phyloP scores from a whole-genome alignment of 2,888 invertebrate genomes.

The Dusona sp. region DNA sequence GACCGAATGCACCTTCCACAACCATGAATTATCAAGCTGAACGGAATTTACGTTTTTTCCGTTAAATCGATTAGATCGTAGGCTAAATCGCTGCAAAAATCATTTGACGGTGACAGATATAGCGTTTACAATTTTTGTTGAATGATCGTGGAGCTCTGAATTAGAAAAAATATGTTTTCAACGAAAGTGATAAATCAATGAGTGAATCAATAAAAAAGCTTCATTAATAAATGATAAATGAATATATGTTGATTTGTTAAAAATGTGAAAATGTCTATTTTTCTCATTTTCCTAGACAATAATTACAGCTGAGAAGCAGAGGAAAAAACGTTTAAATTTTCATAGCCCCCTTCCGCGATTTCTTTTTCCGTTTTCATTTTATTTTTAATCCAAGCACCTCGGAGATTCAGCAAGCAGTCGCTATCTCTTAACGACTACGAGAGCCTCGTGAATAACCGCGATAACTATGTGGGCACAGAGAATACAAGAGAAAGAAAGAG shows the following conservation, averaged over 20 bases:
- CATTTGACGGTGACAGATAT: background rate
- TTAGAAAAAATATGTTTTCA: background rate
- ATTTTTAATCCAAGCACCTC: conserved; percentile 49
- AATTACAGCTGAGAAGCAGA: background rate
- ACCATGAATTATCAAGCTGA: conserved; percentile 1
- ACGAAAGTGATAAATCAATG: background rate
- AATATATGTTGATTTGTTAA: background rate
- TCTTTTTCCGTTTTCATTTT: conserved; percentile 19
- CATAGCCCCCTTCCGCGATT: conserved; percentile 25
- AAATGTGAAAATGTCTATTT: background rate
- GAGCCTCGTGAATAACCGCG: conserved; percentile 64
- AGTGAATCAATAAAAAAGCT: background rate
- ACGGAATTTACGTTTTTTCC: background rate
- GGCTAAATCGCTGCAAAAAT: conserved; percentile 2
- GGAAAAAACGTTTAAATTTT: conserved; percentile 34
- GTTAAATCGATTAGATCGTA: conserved; percentile 5
- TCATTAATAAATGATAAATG: too few species aligned
- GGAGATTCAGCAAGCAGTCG: conserved; percentile 55
- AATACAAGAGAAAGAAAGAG: conserved; percentile 11
- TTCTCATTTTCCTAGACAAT: background rate
- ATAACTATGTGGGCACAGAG: conserved; percentile 47
- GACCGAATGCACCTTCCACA: conserved; percentile 78
- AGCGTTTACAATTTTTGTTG: background rate
- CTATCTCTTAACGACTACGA: conserved; percentile 59
- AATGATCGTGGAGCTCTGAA: background rate